phyloP scores from a whole-genome alignment of 2,797 vertebrate species.

The Gallinago nigripennis region DNA sequence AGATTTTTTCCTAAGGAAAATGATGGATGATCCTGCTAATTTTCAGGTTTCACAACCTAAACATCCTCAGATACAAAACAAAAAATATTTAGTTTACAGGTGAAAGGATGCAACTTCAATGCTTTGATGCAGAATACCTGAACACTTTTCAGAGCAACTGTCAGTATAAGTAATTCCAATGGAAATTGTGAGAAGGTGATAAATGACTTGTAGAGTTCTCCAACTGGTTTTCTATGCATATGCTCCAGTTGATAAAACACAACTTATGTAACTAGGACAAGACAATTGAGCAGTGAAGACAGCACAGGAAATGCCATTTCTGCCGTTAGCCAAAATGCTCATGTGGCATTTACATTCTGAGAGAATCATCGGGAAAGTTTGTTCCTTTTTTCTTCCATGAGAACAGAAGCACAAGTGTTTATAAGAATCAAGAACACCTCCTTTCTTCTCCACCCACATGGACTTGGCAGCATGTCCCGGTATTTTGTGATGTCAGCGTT shows the following conservation, averaged over 20 bases:
- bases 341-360: neutral
- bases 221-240: constrained; percentile 43
- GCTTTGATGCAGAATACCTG: constrained; percentile 22
- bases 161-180: constrained; percentile 50
- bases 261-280: constrained; percentile 54
- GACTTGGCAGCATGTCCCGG: constrained; percentile 32
- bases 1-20: neutral
- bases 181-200: constrained; percentile 28
- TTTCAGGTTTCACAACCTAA: neutral
- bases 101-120: neutral
- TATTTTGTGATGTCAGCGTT: constrained; percentile 31
- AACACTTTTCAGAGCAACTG: constrained; percentile 33
- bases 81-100: neutral
- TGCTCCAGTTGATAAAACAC: constrained; percentile 38
- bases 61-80: neutral
- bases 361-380: neutral
- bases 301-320: constrained; percentile 58
- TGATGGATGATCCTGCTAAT: neutral
- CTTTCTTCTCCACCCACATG: constrained; percentile 51
- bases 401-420: constrained; percentile 37
- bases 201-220: constrained; percentile 20
- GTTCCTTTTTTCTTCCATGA: neutral
- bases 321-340: neutral
- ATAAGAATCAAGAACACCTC: constrained; percentile 27
- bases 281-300: constrained; percentile 15